Evolutionary conservation across 2,888 invertebrate genomes (phyloP), one percentile per base, ranked within the genome.

Genomic region (Xestia c-nigrum): DNA sequence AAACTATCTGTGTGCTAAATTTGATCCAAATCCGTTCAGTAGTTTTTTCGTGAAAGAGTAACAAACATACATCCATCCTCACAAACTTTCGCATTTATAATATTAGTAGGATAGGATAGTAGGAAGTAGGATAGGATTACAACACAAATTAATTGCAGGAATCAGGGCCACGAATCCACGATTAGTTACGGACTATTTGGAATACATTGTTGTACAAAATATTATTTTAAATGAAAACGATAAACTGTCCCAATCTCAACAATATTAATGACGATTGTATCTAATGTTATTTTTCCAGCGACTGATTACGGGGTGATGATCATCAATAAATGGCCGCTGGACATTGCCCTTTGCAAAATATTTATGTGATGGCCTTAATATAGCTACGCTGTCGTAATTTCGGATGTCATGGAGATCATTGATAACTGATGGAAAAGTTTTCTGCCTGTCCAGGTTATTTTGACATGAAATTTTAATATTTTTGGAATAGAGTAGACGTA

Each of bases 321-420:
- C 31, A 55, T 59, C 68, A 46, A 21, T 46, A 65, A 43, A 61
- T 61, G 2, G 40, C 50, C 14, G 46, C 31, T 77, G 77, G 24
- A 63, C 71, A 79, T 52, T 69, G 47, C 47, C 12, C 80, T 80
- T 24, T 70, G 55, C 79, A 19, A 64, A 78, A 64, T 79, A 46
- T 19, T 55, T 24, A 52, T 14, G 43, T 73, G 43, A 50, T 50
- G 31, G 43, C 40, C n/a, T 57, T 59, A 70, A 24, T 72, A 19
- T 5, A 59, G 16, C 72, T 2, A 10, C 10, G 31, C n/a, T 61
- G 47, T 55, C 47, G n/a, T n/a, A 31, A 77, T 55, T 47, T 55
- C 7, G 63, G 47, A 64, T 78, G 31, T 31, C 31, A 31, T 31
- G 31, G 55, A 40, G 47, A 43, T 55, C 40, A 78, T 47, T 79